These are phyloP conservation scores for Aselliscus stoliczkanus DNA, from an alignment of 2,797 vertebrate genomes.

Conservation along the genomic window DNA sequence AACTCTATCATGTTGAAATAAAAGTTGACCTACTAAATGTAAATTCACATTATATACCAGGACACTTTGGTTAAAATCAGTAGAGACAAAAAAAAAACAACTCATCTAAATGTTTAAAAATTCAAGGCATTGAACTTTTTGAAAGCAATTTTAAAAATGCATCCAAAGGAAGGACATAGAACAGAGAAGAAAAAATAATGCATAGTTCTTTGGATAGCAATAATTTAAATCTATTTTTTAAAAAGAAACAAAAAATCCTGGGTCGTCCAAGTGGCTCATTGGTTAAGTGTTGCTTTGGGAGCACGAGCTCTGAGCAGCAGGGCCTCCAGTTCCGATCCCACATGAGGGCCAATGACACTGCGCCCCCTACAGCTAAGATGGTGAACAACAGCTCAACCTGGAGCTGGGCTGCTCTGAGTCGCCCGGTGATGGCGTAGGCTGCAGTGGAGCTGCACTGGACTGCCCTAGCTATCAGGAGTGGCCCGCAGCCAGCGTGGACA, in stretches of 20 bases:
- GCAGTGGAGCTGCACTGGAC: too few relatives aligned
- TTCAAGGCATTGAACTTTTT: neutral
- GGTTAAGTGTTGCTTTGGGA: too few relatives aligned
- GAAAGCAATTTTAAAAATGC: constrained; percentile 1
- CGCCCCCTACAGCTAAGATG: too few relatives aligned
- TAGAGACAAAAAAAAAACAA: neutral
- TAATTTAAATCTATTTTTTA: neutral
- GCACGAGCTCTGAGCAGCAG: too few relatives aligned
- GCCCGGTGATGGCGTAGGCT: too few relatives aligned
- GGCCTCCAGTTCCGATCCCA: too few relatives aligned
- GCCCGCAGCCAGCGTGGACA: too few relatives aligned
- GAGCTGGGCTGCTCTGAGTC: too few relatives aligned
- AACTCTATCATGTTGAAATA: neutral
- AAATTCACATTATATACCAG: neutral
- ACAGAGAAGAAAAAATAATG: neutral
- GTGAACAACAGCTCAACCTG: too few relatives aligned
- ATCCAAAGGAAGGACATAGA: neutral
- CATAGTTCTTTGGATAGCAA: neutral
- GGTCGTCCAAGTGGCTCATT: too few relatives aligned
- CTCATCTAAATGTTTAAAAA: neutral
- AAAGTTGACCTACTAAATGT: neutral
- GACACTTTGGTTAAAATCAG: neutral
- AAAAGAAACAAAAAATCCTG: neutral
- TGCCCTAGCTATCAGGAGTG: too few relatives aligned
- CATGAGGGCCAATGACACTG: too few relatives aligned